Evolutionary conservation across 2,888 invertebrate species (phyloP).

Genomic region (Luperina nickerlii): DNA sequence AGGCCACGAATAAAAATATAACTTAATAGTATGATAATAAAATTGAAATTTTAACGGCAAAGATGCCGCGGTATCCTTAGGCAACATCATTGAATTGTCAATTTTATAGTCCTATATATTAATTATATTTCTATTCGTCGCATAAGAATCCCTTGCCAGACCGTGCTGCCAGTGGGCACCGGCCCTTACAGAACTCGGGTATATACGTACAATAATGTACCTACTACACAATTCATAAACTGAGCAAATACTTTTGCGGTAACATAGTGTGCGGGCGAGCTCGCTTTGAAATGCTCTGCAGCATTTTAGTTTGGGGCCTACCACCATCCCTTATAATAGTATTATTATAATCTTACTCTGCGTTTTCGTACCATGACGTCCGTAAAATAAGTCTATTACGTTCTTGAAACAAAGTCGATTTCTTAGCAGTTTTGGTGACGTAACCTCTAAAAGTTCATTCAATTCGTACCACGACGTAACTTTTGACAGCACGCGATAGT

Average conservation of each 20-base stretch:
- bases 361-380: too few relatives aligned
- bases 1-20: background rate
- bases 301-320: background rate
- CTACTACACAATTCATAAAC: constrained; percentile 21
- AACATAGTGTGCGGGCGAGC: background rate
- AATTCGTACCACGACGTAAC: too few relatives aligned
- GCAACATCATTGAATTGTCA: background rate
- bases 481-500: too few relatives aligned
- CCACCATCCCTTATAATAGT: too few relatives aligned
- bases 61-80: too few relatives aligned
- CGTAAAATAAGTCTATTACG: too few relatives aligned
- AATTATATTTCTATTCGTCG: background rate
- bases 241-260: constrained; percentile 16
- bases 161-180: background rate
- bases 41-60: background rate
- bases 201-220: background rate
- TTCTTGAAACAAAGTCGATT: too few relatives aligned
- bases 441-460: too few relatives aligned
- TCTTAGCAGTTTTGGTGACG: too few relatives aligned
- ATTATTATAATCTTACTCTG: too few relatives aligned
- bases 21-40: too few relatives aligned
- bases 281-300: background rate
- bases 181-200: background rate
- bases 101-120: background rate
- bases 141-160: background rate